Evolutionary conservation across 2,797 vertebrate genomes (phyloP).

Genomic region (Adrianichthys oophorus): DNA sequence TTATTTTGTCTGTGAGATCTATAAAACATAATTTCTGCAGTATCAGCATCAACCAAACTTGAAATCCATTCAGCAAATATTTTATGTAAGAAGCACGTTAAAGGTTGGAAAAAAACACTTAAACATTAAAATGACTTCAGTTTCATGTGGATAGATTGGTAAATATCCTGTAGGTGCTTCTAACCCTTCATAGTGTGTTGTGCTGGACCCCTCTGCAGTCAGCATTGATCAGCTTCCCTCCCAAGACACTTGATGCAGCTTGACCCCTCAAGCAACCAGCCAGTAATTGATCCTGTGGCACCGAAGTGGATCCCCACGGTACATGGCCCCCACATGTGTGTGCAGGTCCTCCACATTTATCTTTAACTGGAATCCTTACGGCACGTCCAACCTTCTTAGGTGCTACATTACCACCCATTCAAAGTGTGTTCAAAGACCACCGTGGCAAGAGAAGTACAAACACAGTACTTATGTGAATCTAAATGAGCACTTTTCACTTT

Average conservation of each 20-base stretch:
- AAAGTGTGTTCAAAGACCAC: constrained; percentile 52
- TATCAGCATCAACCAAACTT: too few relatives aligned
- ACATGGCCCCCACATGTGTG: constrained; percentile 50
- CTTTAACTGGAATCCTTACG: constrained; percentile 43
- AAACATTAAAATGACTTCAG: not conserved
- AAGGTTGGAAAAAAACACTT: not conserved
- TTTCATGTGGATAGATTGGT: constrained; percentile 34
- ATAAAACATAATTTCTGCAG: too few relatives aligned
- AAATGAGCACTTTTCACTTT: too few relatives aligned
- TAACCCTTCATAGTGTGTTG: constrained; percentile 35
- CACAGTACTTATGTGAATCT: constrained; percentile 27
- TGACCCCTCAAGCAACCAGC: constrained; percentile 75
- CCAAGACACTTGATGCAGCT: constrained; percentile 67
- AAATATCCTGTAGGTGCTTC: constrained; percentile 31
- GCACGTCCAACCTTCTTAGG: constrained; percentile 33
- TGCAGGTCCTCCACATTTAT: constrained; percentile 37
- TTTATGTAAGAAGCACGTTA: too few relatives aligned
- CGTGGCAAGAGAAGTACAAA: constrained; percentile 25
- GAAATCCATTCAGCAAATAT: too few relatives aligned
- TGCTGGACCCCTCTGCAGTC: constrained; percentile 64
- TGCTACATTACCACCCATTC: constrained; percentile 38
- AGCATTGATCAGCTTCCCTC: constrained; percentile 71
- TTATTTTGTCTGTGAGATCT: too few relatives aligned
- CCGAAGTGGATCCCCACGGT: constrained; percentile 61
- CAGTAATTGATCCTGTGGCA: constrained; percentile 78